Conservation (phyloP, 2,113 vertebrate species). For the Thamnophis sirtalis region DNA sequence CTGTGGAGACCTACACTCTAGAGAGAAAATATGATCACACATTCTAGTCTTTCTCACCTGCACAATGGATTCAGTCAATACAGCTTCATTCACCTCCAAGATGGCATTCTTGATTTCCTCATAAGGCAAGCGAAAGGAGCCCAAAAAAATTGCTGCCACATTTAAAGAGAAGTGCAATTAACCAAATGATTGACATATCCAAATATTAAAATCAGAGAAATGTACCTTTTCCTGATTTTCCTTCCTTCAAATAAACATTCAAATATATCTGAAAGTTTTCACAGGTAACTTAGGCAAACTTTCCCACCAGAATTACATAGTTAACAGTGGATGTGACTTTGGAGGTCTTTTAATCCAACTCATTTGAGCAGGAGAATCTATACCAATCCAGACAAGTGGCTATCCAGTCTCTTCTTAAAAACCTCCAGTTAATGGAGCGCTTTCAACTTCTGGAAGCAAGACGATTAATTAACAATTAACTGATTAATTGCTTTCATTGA, state of each 20-base stretch:
- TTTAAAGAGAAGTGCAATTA: not conserved
- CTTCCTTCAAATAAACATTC: not conserved
- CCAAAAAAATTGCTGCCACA: conserved; percentile 79
- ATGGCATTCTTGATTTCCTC: conserved; percentile 80
- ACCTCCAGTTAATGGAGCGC: not conserved
- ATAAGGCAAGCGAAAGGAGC: conserved; percentile 81
- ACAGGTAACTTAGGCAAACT: not conserved
- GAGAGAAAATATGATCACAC: too few relatives aligned
- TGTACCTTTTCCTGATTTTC: not conserved
- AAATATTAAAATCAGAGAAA: not conserved
- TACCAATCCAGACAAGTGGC: not conserved
- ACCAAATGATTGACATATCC: not conserved
- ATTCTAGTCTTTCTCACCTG: conserved; percentile 63
- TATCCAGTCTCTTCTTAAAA: not conserved
- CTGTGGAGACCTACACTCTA: not conserved
- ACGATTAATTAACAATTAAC: not conserved
- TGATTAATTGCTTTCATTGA: not conserved
- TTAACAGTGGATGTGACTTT: not conserved
- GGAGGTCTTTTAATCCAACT: not conserved
- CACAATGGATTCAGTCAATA: conserved; percentile 78
- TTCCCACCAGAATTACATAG: not conserved
- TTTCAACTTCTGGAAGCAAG: not conserved
- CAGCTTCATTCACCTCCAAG: conserved; percentile 78
- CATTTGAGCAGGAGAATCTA: not conserved
- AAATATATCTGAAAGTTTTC: not conserved